Percentiles rank a stretch among this genome's conserved stretches.
These are phyloP conservation scores for Pachyuromys duprasi DNA, from an alignment of 2,797 vertebrate genomes.

Conservation along the genomic window DNA sequence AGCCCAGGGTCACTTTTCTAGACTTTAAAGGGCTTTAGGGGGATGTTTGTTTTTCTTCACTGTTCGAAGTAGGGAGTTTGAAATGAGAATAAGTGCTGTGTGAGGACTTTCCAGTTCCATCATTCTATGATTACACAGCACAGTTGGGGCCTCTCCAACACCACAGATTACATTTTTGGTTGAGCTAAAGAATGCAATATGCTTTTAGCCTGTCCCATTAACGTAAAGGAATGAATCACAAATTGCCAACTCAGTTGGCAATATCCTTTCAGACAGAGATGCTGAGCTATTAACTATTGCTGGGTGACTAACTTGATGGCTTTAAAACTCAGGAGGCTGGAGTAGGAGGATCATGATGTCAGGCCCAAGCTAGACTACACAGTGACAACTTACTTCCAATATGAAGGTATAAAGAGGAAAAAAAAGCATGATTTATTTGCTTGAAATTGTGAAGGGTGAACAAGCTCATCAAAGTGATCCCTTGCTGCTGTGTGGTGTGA, in stretches of 20 bases:
- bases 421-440: neutral
- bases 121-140: neutral
- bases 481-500: neutral
- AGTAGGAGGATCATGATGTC: neutral
- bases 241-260: neutral
- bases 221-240: neutral
- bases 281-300: neutral
- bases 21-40: neutral
- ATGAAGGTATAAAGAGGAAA: neutral
- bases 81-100: conserved; percentile 6
- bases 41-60: neutral
- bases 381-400: neutral
- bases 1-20: neutral
- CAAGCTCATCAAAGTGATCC: neutral
- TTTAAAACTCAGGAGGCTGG: neutral
- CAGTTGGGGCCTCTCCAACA: neutral
- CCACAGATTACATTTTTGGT: neutral
- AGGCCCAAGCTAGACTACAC: neutral
- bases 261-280: neutral
- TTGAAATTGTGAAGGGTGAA: neutral
- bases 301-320: neutral
- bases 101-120: neutral
- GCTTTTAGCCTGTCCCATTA: neutral
- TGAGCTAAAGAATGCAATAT: neutral
- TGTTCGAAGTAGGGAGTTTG: neutral